These are phyloP conservation scores for Harpalus rubripes DNA, from an alignment of 2,888 invertebrate species.

Conservation along the genomic window DNA sequence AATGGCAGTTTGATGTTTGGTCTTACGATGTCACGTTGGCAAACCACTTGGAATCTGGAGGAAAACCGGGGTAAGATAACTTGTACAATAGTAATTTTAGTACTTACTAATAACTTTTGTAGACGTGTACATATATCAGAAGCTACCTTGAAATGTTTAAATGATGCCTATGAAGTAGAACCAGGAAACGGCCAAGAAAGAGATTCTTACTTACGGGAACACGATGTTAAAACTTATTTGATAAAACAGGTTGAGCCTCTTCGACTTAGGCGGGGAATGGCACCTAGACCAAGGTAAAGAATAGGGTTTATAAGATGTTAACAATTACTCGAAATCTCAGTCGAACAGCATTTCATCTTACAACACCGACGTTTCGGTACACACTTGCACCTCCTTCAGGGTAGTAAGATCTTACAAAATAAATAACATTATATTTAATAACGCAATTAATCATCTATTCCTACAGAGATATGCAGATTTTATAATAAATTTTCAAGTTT, in stretches of 20 bases:
- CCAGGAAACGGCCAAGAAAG: constrained; percentile 92
- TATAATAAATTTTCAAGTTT: too few relatives aligned
- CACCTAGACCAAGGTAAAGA: constrained; percentile 77
- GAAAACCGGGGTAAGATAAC: constrained; percentile 91
- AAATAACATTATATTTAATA: neutral
- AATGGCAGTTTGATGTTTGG: constrained; percentile 97
- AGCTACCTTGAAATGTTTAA: constrained; percentile 90
- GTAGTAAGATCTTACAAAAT: too few relatives aligned
- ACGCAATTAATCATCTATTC: too few relatives aligned
- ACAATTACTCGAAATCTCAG: too few relatives aligned
- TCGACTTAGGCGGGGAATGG: constrained; percentile 78
- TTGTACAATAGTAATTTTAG: constrained; percentile 26
- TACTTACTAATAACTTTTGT: constrained; percentile 68
- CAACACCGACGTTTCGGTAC: too few relatives aligned
- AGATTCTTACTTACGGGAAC: constrained; percentile 90
- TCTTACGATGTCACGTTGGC: constrained; percentile 97
- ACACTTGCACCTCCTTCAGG: too few relatives aligned
- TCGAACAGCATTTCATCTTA: too few relatives aligned
- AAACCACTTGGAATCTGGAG: constrained; percentile 98
- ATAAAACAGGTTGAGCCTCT: constrained; percentile 91
- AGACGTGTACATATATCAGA: constrained; percentile 98
- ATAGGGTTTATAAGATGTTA: neutral
- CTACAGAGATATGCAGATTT: too few relatives aligned
- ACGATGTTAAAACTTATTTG: constrained; percentile 92
- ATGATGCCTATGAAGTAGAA: constrained; percentile 95